These are phyloP conservation scores for Diorhabda carinulata DNA, from an alignment of 1,140 invertebrate species.

Conservation along the genomic window DNA sequence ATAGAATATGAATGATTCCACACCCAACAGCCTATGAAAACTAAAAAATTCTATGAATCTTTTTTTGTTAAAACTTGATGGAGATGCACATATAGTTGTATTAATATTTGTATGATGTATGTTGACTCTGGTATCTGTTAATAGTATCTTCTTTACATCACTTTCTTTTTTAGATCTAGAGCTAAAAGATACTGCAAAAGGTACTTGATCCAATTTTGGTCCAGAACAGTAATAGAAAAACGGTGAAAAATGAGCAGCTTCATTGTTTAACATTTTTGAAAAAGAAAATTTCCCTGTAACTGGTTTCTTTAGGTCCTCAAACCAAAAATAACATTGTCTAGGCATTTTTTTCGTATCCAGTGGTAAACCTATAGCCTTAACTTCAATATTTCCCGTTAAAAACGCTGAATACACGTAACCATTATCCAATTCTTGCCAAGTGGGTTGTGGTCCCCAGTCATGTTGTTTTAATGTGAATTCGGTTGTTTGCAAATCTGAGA, in stretches of 20 bases:
- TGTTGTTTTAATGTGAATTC: slow-evolving; percentile 47
- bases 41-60: slow-evolving; percentile 55
- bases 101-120: slow-evolving; percentile 35
- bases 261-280: slow-evolving; percentile 41
- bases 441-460: slow-evolving; percentile 43
- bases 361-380: slow-evolving; percentile 52
- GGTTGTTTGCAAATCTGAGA: slow-evolving; percentile 50
- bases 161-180: slow-evolving; percentile 50
- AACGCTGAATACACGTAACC: slow-evolving; percentile 55
- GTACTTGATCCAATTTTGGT: slow-evolving; percentile 47
- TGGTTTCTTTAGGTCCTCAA: slow-evolving; percentile 52
- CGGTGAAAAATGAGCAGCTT: slow-evolving; percentile 27
- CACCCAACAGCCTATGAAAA: slow-evolving; percentile 55
- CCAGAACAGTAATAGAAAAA: slow-evolving; percentile 49
- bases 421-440: slow-evolving; percentile 48
- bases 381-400: slow-evolving; percentile 49
- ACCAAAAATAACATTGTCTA: slow-evolving; percentile 53
- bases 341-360: slow-evolving; percentile 48
- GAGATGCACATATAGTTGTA: slow-evolving; percentile 52
- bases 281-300: slow-evolving; percentile 52
- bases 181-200: slow-evolving; percentile 54
- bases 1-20: slow-evolving; percentile 56
- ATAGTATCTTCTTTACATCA: slow-evolving; percentile 49
- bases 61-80: slow-evolving; percentile 51
- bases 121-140: slow-evolving; percentile 42